phyloP scores from a whole-genome alignment of 1,140 invertebrate genomes.

The Aphelenchoides avenae region DNA sequence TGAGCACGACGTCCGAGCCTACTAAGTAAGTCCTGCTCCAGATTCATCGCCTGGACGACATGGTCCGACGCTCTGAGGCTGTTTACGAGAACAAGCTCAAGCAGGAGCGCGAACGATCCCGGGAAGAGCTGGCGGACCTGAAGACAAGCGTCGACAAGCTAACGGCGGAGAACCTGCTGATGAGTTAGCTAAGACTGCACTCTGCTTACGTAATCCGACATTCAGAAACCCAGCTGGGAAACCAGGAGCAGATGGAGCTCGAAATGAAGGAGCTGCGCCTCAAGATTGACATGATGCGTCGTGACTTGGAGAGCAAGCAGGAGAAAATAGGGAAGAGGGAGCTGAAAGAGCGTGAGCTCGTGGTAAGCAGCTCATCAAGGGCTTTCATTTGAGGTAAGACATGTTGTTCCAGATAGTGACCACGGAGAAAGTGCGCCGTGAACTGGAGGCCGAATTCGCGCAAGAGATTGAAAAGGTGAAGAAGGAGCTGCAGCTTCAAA shows the following conservation, averaged over 20 bases:
- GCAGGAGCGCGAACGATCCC: conserved; percentile 16
- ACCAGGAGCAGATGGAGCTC: conserved; percentile 36
- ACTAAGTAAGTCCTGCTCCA: conserved; percentile 6
- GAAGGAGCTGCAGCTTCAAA: conserved; percentile 31
- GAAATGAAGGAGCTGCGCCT: conserved; percentile 36
- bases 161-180: conserved; percentile 33
- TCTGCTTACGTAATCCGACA: conserved; percentile 3
- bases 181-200: conserved; percentile 25
- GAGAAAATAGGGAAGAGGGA: conserved; percentile 39
- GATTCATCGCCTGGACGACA: conserved; percentile 28
- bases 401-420: conserved; percentile 12
- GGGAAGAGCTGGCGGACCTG: conserved; percentile 32
- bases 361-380: conserved; percentile 29
- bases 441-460: conserved; percentile 31
- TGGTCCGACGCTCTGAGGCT: conserved; percentile 2
- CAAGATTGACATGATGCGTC: conserved; percentile 23
- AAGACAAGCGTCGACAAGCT: conserved; percentile 26
- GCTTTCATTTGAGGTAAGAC: neutral
- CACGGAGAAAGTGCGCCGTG: conserved; percentile 30
- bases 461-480: conserved; percentile 37
- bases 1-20: neutral
- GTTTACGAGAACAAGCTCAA: conserved; percentile 26
- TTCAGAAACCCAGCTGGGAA: conserved; percentile 39
- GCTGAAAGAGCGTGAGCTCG: conserved; percentile 35
- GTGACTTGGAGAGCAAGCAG: conserved; percentile 34